These are phyloP conservation scores for Scytalopus superciliaris DNA, from an alignment of 2,113 vertebrate species.

Conservation along the genomic window DNA sequence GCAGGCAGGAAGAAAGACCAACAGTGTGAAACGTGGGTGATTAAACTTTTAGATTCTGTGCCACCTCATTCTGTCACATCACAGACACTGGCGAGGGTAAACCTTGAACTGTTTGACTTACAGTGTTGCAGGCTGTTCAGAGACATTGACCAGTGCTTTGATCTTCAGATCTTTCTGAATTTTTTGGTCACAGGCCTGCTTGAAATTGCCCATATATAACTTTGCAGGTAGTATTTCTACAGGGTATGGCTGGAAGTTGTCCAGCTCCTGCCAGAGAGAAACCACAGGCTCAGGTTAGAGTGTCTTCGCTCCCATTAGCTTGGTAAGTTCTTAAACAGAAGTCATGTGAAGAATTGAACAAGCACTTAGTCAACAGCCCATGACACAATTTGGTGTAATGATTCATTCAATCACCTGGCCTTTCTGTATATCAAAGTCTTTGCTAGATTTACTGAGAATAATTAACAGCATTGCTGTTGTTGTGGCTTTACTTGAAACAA, in stretches of 20 bases:
- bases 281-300: neutral
- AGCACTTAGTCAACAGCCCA: neutral
- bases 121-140: slow-evolving; percentile 65
- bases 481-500: neutral
- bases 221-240: slow-evolving; percentile 81
- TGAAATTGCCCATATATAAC: slow-evolving; percentile 83
- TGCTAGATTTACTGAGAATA: neutral
- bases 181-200: slow-evolving; percentile 73
- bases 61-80: neutral
- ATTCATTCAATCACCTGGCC: neutral
- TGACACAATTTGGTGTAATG: neutral
- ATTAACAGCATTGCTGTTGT: neutral
- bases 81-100: neutral
- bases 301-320: neutral
- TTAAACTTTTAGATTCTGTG: neutral
- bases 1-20: neutral
- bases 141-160: slow-evolving; percentile 78
- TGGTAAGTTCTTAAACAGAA: neutral
- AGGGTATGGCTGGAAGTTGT: slow-evolving; percentile 81
- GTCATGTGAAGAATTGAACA: neutral
- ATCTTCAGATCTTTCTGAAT: slow-evolving; percentile 85
- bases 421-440: neutral
- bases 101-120: slow-evolving; percentile 64
- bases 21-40: neutral
- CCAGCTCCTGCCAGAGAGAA: slow-evolving; percentile 79